These are phyloP conservation scores for Formica selysi DNA, from an alignment of 1,140 invertebrate species.

Conservation along the genomic window DNA sequence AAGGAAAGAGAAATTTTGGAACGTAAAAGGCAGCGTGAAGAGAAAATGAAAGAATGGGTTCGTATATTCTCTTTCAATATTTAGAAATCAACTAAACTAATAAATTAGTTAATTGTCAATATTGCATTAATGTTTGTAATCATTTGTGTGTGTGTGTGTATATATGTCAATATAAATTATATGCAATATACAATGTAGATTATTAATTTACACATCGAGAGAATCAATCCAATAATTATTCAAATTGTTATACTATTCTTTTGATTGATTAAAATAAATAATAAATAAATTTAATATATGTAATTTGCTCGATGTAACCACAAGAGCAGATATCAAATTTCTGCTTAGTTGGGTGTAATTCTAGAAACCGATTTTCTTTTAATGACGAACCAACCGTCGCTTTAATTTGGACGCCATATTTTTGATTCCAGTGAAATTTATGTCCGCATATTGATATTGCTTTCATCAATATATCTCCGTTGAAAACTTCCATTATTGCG, in stretches of 20 bases:
- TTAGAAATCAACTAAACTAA: neutral
- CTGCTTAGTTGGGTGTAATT: slow-evolving; percentile 17
- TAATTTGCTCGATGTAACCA: neutral
- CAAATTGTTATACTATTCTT: neutral
- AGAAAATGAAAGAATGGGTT: slow-evolving; percentile 87
- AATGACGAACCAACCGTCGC: neutral
- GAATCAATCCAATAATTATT: slow-evolving; percentile 2
- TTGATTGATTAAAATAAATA: neutral
- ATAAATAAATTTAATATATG: neutral
- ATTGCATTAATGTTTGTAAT: neutral
- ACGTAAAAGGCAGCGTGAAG: slow-evolving; percentile 79
- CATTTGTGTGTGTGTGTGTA: neutral
- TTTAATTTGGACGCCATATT: neutral
- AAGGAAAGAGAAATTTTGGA: slow-evolving; percentile 82
- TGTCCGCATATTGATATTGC: neutral
- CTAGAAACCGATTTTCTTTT: slow-evolving; percentile 8
- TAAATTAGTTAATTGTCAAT: neutral
- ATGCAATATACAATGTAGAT: neutral
- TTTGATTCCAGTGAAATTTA: slow-evolving; percentile 1
- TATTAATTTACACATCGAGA: neutral
- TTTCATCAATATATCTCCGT: neutral
- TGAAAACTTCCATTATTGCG: neutral
- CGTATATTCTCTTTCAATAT: slow-evolving; percentile 28
- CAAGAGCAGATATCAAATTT: slow-evolving; percentile 10
- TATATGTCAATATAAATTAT: neutral